phyloP scores from a whole-genome alignment of 64 coral and sea anemone species.

The Stichodactyla mertensii region DNA sequence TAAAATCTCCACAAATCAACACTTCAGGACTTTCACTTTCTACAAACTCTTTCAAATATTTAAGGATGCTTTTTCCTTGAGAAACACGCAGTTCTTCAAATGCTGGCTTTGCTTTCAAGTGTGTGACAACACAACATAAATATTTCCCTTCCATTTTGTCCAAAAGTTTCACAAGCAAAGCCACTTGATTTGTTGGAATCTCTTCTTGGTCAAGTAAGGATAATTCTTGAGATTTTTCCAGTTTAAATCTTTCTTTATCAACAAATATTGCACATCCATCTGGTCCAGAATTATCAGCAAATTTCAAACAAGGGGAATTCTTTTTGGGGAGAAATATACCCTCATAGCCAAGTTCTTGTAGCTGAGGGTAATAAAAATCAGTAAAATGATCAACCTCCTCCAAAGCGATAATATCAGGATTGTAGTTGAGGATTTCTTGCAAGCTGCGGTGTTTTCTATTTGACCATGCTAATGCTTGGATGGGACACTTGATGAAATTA shows the following conservation, averaged over 20 bases:
- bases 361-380: constrained; percentile 70
- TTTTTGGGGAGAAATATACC: constrained; percentile 62
- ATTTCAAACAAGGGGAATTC: constrained; percentile 86
- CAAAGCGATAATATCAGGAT: constrained; percentile 79
- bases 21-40: constrained; percentile 42
- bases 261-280: constrained; percentile 91
- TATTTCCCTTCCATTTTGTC: constrained; percentile 34
- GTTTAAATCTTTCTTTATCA: constrained; percentile 60
- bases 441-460: constrained; percentile 65
- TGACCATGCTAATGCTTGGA: constrained; percentile 67
- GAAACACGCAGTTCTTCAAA: constrained; percentile 44
- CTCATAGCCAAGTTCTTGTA: constrained; percentile 68
- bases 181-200: constrained; percentile 64
- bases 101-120: constrained; percentile 88
- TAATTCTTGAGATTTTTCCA: constrained; percentile 33
- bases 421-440: constrained; percentile 64
- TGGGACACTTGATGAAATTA: constrained; percentile 89
- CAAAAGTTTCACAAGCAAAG: constrained; percentile 61
- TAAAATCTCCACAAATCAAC: constrained; percentile 86
- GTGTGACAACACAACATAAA: constrained; percentile 62
- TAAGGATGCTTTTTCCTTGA: constrained; percentile 62
- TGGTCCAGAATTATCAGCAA: constrained; percentile 73
- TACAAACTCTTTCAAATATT: constrained; percentile 36
- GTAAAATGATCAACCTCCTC: constrained; percentile 95
- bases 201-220: constrained; percentile 57